Base-by-base conservation (phyloP, 2,113 vertebrate genomes). In the Delphinapterus leucas region DNA sequence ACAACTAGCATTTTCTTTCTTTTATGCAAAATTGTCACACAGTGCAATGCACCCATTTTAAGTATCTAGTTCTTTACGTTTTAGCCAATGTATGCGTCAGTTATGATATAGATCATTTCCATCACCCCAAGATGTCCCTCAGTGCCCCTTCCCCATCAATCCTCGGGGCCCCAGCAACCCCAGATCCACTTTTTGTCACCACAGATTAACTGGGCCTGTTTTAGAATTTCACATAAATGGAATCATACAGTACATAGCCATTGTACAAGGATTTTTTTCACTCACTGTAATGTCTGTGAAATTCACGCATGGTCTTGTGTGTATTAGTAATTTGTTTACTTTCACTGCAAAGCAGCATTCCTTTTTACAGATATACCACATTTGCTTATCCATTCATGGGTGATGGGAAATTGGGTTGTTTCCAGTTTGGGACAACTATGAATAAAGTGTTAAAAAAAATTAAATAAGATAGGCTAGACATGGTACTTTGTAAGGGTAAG, bases 191-290 rank as follows among this genome's bases (percentile, higher is more conserved):
- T 26, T n/a, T 28, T n/a, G 38, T 82, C 67, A 0, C 77, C 60
- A 13, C 2, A 60, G 80, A 49, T 2, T 7, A 31, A 60, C 61
- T 28, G 55, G 6, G 41, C 31, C 82, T 5, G 74, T 23, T 15
- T 67, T 28, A 23, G 82, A 26, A 6, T 55, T 18, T 71, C 15
- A 1, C 0, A 0, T 8, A 53, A 6, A 26, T 28, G 44, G 77
- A 65, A 0, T n/a, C 36, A 1, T 1, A 1, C 3, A 14, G 61
- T 31, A 0, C 8, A 5, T 6, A 1, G 1, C 6, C 1, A 0
- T 6, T 13, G 3, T 21, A 8, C 0, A 31, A 36, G 63, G 17
- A 13, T 15, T 13, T 82, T 26, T 25, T 26, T 31, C 0, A 2
- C 73, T 41, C 61, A 21, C 28, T 6, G 12, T 8, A 31, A 4